Percentiles rank a stretch among this genome's conserved stretches.
phyloP scores from a whole-genome alignment of 2,888 invertebrate species.

The Dryomyza anilis region DNA sequence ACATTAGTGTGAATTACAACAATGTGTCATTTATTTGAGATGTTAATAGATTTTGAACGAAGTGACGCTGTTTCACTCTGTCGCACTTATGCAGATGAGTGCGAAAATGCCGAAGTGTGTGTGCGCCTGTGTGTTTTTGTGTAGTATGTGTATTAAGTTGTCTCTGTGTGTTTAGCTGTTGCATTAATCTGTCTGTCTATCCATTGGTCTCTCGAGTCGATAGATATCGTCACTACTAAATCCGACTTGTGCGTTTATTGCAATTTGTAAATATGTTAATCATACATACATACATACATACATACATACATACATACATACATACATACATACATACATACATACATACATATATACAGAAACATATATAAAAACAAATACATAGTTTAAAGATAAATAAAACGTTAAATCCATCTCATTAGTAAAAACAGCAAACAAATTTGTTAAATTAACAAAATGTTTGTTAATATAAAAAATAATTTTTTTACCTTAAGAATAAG shows the following conservation, averaged over 20 bases:
- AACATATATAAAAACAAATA: slow-evolving; percentile 29
- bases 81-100: background rate
- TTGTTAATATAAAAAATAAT: too few relatives aligned
- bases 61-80: too few relatives aligned
- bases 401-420: too few relatives aligned
- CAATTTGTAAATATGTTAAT: background rate
- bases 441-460: too few relatives aligned
- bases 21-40: too few relatives aligned
- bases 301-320: background rate
- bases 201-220: background rate
- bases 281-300: background rate
- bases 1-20: too few relatives aligned
- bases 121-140: background rate
- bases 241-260: too few relatives aligned
- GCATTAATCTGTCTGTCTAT: background rate
- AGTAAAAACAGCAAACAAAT: too few relatives aligned
- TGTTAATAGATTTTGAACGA: too few relatives aligned
- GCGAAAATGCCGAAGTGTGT: background rate
- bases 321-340: background rate
- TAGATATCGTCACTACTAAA: background rate
- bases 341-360: slow-evolving; percentile 3
- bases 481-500: too few relatives aligned
- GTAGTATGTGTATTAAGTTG: background rate
- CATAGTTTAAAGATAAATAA: background rate
- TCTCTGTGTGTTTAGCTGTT: background rate